Base-by-base conservation (phyloP, 2,113 vertebrate species). In the Sander vitreus region DNA sequence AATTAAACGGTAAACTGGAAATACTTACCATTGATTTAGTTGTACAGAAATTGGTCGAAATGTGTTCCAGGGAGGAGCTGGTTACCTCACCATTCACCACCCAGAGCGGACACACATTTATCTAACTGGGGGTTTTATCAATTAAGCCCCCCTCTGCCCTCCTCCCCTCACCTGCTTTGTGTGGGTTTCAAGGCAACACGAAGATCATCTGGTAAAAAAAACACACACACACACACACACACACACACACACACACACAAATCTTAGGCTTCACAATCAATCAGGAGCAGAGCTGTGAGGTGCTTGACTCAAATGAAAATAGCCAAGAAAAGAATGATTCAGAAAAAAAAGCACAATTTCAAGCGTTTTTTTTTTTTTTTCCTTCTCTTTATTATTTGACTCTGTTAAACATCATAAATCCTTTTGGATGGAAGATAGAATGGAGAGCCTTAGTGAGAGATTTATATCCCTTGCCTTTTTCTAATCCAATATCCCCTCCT, bases 1-100 rank as follows among this genome's bases (percentile, higher is more conserved):
- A 94, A 94, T 95, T 93, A 94, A 95, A 94, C 91, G 77, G 93
- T 94, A 94, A 93, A 96, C 91, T 94, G 93, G 92, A 95, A 94
- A 95, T 94, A 93, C 94, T 95, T 93, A 92, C 83, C 86, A 73
- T 76, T 88, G 85, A 94, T 94, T 95, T 92, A 92, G 88, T 88
- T 90, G 89, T 92, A 87, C 91, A 91, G 91, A 91, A 94, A 94
- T 91, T 93, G 90, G 85, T 88, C 14, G 2, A 84, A 91, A 91
- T 88, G 86, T 90, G 91, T 93, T 95, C 91, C 90, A 91, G 85
- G 86, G 92, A 93, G 84, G 89, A 89, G 85, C 62, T 27, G 81
- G 73, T 94, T 92, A 93, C 89, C 90, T 91, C 93, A 93, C 82
- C 69, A 36, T 85, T 91, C 86, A 77, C 91, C 93, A 92, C 89